Evolutionary conservation across 2,797 vertebrate genomes (phyloP), one percentile per base, ranked within the genome.

Genomic region (Eulemur albifrons): DNA sequence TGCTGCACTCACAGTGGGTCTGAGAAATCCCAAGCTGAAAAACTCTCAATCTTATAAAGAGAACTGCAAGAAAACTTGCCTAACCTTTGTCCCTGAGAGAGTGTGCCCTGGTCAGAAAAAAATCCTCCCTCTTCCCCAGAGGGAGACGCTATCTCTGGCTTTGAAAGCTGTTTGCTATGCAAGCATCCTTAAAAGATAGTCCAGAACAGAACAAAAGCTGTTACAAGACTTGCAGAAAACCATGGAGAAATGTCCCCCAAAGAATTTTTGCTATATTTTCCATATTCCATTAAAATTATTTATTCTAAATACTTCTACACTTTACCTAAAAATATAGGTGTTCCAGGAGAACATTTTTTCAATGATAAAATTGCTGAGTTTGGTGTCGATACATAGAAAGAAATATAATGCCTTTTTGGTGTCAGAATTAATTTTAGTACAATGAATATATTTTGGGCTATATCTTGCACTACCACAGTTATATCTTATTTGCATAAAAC

Each of bases 271-370:
- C 23, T 54, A 9, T 13, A 80, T 69, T 17, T 38, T 94, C 17
- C 30, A 32, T 45, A 61, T 12, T 73, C 94, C 20, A 73, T 45
- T 86, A 91, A 67, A 96, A 88, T 79, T 95, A 32, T 93, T 94
- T 92, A 96, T 96, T 97, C 92, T 94, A 97, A 96, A 96, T 15
- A 94, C 5, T 77, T 93, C 67, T 25, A 79, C 1, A 23, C 0
- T 52, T 93, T 18, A 21, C 30, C 52, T 82, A 92, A 93, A 92
- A 92, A 76, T 80, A 77, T 84, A 18, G 21, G 50, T 3, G 1
- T n/a, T 54, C 20, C 69, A 50, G 63, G 7, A 70, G 9, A 59
- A 80, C 1, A 67, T 61, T 80, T 96, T 91, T 72, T 38, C 50
- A 25, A 20, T 88, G 18, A 79, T 48, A 92, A 96, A 92, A 72